A percentile compares a stretch with the other conserved stretches of the same genome.
Conservation (phyloP, 2,888 invertebrate species). For the Parascotia fuliginaria region DNA sequence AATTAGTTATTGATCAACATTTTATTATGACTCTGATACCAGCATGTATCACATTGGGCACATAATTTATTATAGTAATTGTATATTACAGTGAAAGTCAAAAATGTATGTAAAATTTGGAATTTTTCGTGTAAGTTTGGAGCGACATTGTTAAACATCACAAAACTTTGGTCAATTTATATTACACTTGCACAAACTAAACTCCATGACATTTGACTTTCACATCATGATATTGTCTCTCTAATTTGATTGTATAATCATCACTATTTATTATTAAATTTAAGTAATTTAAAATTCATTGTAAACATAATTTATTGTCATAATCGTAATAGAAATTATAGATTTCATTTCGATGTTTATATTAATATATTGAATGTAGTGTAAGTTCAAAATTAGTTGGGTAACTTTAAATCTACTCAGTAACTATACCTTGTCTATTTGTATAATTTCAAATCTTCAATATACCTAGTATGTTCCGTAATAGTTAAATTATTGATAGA, state of each 20-base stretch:
- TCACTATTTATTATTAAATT: constrained; percentile 83
- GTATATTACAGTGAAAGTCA: constrained; percentile 66
- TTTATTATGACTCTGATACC: constrained; percentile 72
- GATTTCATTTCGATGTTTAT: constrained; percentile 82
- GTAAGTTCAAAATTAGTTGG: constrained; percentile 79
- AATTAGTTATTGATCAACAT: constrained; percentile 81
- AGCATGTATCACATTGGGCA: constrained; percentile 61
- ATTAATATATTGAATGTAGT: constrained; percentile 79
- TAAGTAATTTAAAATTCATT: constrained; percentile 82
- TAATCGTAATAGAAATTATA: constrained; percentile 81
- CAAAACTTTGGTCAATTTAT: constrained; percentile 25
- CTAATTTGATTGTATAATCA: constrained; percentile 81
- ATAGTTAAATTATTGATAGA: constrained; percentile 81
- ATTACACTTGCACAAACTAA: constrained; percentile 50
- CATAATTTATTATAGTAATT: constrained; percentile 60
- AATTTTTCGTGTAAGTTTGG: constrained; percentile 31
- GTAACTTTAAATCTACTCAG: constrained; percentile 65
- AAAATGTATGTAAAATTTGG: constrained; percentile 41
- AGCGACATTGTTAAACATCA: constrained; percentile 24
- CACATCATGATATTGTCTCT: constrained; percentile 81
- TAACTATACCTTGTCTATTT: constrained; percentile 67
- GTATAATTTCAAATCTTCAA: constrained; percentile 71
- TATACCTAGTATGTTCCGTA: constrained; percentile 73
- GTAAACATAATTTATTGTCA: constrained; percentile 81
- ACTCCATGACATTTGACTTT: constrained; percentile 63